phyloP scores from a whole-genome alignment of 2,888 invertebrate species.

The Eristalis pertinax region DNA sequence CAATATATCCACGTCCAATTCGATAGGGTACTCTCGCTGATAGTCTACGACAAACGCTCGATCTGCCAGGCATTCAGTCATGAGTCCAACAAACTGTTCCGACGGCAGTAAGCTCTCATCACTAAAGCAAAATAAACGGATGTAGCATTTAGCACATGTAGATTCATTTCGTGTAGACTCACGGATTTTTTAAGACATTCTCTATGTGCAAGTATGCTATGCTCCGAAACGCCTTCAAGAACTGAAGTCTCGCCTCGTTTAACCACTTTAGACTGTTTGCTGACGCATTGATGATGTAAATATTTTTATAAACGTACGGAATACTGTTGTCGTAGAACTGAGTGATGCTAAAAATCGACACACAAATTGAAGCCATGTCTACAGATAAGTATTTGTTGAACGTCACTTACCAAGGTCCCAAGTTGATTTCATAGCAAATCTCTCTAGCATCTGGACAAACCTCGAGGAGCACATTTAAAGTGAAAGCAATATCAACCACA shows the following conservation, averaged over 20 bases:
- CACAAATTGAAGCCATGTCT: not conserved
- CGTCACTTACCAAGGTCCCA: constrained; percentile 82
- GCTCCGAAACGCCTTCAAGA: constrained; percentile 81
- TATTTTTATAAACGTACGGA: constrained; percentile 86
- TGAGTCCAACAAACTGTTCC: constrained; percentile 78
- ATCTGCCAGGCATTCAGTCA: constrained; percentile 83
- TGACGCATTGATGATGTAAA: constrained; percentile 80
- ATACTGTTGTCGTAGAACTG: constrained; percentile 89
- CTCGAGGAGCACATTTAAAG: constrained; percentile 87
- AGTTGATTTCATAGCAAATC: constrained; percentile 84
- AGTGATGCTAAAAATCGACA: constrained; percentile 84
- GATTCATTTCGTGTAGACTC: constrained; percentile 71
- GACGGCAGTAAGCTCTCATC: constrained; percentile 73
- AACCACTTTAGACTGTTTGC: constrained; percentile 78
- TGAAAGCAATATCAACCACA: constrained; percentile 87
- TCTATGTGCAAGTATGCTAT: constrained; percentile 80
- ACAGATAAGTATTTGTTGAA: not conserved
- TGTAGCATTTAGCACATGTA: not conserved
- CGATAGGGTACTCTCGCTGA: constrained; percentile 85
- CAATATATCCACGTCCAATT: constrained; percentile 86
- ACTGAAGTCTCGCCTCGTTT: constrained; percentile 81
- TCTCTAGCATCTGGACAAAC: constrained; percentile 84
- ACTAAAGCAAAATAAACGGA: constrained; percentile 50
- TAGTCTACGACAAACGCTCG: constrained; percentile 87
- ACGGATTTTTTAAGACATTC: constrained; percentile 79